Conservation (phyloP, 2,888 invertebrate species). For the Beris morrisii region DNA sequence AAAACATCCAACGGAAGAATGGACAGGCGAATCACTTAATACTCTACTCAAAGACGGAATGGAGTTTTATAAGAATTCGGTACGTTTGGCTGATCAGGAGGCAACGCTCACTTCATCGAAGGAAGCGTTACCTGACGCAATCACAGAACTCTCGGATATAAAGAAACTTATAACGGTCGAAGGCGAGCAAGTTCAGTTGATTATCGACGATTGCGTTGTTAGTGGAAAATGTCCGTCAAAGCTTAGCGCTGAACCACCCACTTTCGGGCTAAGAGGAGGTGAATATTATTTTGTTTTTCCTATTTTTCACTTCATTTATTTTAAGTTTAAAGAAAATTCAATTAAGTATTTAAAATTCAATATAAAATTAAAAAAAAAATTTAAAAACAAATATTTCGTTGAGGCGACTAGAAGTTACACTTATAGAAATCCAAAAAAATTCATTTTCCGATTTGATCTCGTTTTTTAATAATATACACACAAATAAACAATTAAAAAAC, state of each 20-base stretch:
- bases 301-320: no score
- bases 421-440: no score
- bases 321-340: no score
- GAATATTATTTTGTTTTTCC: not conserved
- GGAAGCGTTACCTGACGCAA: not conserved
- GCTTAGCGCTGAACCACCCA: not conserved
- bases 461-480: no score
- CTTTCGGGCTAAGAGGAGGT: constrained; percentile 9
- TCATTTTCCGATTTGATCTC: no score
- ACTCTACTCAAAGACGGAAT: constrained; percentile 35
- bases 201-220: constrained; percentile 6
- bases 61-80: constrained; percentile 15
- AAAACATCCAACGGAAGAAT: constrained; percentile 31
- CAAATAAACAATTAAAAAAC: no score
- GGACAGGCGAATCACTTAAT: constrained; percentile 37
- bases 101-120: not conserved
- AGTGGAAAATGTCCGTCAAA: not conserved
- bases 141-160: not conserved
- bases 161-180: constrained; percentile 1
- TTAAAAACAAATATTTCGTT: no score
- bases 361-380: no score
- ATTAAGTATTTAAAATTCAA: no score
- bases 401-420: no score
- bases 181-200: constrained; percentile 8
- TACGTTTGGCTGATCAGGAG: not conserved